Evolutionary conservation across 2,113 vertebrate species (phyloP).

Genomic region (Bucco capensis): DNA sequence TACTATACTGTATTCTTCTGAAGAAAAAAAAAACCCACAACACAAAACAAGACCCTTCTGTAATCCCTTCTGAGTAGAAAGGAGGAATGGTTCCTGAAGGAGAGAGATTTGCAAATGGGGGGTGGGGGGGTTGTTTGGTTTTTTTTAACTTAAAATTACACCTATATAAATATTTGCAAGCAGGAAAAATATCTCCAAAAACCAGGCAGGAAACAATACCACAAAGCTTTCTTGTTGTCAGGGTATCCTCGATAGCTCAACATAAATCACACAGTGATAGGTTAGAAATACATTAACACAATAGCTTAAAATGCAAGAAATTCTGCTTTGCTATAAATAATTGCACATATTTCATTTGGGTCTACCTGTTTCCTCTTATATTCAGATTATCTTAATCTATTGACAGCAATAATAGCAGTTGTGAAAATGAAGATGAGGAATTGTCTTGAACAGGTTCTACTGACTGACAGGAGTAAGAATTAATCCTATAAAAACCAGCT

Average conservation of each 20-base stretch:
- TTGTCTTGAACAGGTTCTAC: neutral
- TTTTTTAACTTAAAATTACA: neutral
- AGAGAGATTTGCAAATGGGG: neutral
- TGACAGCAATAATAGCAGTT: accelerated
- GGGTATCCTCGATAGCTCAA: neutral
- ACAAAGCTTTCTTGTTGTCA: neutral
- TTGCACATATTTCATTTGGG: neutral
- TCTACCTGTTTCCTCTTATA: neutral
- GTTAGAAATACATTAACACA: neutral
- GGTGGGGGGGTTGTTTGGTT: neutral
- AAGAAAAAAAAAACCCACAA: neutral
- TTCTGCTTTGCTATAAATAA: neutral
- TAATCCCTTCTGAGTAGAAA: neutral
- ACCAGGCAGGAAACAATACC: neutral
- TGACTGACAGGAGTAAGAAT: neutral
- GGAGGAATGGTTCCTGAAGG: neutral
- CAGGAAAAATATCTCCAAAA: neutral
- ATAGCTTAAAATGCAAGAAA: neutral
- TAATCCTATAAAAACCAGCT: neutral
- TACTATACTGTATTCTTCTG: neutral
- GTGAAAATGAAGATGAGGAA: neutral
- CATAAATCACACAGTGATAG: neutral
- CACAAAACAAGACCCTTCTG: neutral
- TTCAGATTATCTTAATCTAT: neutral
- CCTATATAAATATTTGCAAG: neutral